Evolutionary conservation across 2,888 invertebrate genomes (phyloP).

Genomic region (Polyploca ridens): DNA sequence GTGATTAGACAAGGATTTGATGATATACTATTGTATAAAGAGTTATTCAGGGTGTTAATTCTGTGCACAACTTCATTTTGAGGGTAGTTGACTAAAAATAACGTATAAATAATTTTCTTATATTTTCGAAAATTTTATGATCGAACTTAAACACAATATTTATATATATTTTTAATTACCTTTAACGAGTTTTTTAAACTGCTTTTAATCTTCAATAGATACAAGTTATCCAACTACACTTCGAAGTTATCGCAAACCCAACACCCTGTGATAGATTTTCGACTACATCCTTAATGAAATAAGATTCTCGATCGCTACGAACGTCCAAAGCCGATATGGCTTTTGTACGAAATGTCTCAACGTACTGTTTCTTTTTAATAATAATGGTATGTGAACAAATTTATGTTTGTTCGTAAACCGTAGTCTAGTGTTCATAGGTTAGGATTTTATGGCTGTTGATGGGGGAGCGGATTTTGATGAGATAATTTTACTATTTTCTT

Average conservation of each 20-base stretch:
- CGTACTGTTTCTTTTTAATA: neutral
- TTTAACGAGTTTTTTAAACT: no score
- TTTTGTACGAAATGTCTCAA: neutral
- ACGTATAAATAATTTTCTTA: neutral
- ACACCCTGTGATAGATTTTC: neutral
- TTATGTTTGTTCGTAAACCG: neutral
- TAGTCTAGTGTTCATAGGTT: conserved; percentile 7
- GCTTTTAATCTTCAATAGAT: no score
- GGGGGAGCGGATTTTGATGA: conserved; percentile 1
- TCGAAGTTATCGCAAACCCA: neutral
- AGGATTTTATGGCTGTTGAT: conserved; percentile 5
- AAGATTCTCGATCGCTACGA: neutral
- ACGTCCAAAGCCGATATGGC: neutral
- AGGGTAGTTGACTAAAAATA: neutral
- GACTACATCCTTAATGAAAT: neutral
- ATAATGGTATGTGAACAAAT: neutral
- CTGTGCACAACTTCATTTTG: conserved; percentile 2
- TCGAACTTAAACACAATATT: no score
- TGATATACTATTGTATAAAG: conserved; percentile 22
- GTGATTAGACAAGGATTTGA: conserved; percentile 33
- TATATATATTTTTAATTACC: no score
- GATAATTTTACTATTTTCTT: neutral
- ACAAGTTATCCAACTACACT: neutral
- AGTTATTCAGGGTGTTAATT: conserved; percentile 17
- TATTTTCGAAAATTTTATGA: no score